Evolutionary conservation across 2,113 vertebrate species (phyloP), one percentile per base, ranked within the genome.

Genomic region (Apus apus): DNA sequence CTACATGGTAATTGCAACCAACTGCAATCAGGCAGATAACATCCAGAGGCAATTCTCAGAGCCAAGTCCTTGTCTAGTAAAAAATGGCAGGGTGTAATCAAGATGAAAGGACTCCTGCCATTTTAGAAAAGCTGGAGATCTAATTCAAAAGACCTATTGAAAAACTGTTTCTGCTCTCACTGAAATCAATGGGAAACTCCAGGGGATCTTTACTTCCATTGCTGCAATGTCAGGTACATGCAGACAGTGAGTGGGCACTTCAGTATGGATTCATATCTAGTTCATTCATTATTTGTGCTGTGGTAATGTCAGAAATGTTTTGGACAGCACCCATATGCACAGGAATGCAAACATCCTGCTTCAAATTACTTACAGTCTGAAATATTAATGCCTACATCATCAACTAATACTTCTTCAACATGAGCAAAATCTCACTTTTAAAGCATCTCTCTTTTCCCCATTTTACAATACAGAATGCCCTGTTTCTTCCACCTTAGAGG

Each of bases 321-420:
- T 77, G 64, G 56, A 71, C 51, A 51, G 51, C 40, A 75, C 68
- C 58, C 36, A 25, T 36, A 62, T 36, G 46, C 22, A 38, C 11
- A 80, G 43, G 26, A 93, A 86, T 23, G 26, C 85, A 93, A 67
- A 67, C 26, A 81, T 56, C 16, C 65, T 46, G 53, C 72, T 93
- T 86, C 57, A 60, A 77, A 46, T 62, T 1, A 54, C 62, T 70
- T 79, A 76, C 45, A 43, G 53, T 27, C 79, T 92, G 29, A 90
- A 88, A 94, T 64, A 93, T 90, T 87, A n/a, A 95, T 88, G 74
- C 40, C 56, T 64, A 65, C 78, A 56, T 79, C n/a, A 73, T 60
- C 72, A 78, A 72, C 36, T 57, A 85, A n/a, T 70, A 32, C 26
- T 90, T 89, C 43, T 62, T 71, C 65, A 68, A 15, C 45, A 29